Evolutionary conservation across 2,888 invertebrate genomes (phyloP).

Genomic region (Catocala nupta): DNA sequence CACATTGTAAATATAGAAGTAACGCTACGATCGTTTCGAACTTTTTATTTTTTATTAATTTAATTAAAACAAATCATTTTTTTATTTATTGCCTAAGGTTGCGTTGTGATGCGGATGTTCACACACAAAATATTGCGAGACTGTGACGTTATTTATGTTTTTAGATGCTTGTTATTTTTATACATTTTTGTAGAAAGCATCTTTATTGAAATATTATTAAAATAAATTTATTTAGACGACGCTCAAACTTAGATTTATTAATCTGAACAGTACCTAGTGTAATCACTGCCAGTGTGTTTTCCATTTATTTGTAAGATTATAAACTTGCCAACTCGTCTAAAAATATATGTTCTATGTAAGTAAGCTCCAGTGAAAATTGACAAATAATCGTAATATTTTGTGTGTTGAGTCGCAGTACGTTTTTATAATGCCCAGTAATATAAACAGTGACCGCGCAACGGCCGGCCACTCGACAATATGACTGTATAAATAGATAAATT

Average conservation of each 20-base stretch:
- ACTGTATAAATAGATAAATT: conserved; percentile 81
- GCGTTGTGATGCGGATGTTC: conserved; percentile 53
- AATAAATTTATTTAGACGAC: conserved; percentile 33
- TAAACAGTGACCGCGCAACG: conserved; percentile 54
- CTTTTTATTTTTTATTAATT: conserved; percentile 83
- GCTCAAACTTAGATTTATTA: conserved; percentile 30
- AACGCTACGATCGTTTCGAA: conserved; percentile 77
- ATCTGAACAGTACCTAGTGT: conserved; percentile 26
- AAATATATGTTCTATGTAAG: conserved; percentile 19
- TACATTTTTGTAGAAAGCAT: conserved; percentile 19
- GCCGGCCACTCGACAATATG: conserved; percentile 59
- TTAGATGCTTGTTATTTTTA: conserved; percentile 17
- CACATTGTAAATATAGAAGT: conserved; percentile 83
- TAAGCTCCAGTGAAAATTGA: conserved; percentile 25
- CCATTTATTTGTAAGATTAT: conserved; percentile 49
- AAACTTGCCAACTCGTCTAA: conserved; percentile 46
- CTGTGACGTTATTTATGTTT: conserved; percentile 8
- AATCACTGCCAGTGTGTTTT: conserved; percentile 59
- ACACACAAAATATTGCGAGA: conserved; percentile 44
- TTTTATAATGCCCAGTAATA: conserved; percentile 55
- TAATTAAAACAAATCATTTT: conserved; percentile 71
- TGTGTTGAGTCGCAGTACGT: conserved; percentile 57
- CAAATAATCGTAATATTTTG: conserved; percentile 41
- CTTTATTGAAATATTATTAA: conserved; percentile 12
- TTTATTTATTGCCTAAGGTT: conserved; percentile 80